These are phyloP conservation scores for Hipparchia sbordonii DNA, from an alignment of 2,888 invertebrate species.

Conservation along the genomic window DNA sequence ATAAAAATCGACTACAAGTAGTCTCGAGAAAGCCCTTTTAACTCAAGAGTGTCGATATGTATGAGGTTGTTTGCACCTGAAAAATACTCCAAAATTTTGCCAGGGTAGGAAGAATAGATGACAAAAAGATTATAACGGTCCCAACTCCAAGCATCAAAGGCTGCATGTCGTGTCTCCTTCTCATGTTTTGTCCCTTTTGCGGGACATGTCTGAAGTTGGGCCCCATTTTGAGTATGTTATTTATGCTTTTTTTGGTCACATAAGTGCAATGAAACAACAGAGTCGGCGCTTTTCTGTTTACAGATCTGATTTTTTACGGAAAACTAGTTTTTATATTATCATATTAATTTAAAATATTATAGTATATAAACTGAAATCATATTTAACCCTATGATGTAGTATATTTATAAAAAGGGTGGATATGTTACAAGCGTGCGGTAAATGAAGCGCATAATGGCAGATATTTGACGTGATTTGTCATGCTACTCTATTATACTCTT, in stretches of 20 bases:
- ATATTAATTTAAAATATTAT: too few relatives aligned
- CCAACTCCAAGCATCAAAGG: conserved; percentile 38
- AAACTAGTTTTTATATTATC: background rate
- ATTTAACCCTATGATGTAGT: too few relatives aligned
- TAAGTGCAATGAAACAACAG: conserved; percentile 29
- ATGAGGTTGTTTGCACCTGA: conserved; percentile 38
- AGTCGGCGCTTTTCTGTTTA: background rate
- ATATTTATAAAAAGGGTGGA: too few relatives aligned
- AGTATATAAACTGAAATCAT: too few relatives aligned
- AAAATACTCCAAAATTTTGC: conserved; percentile 37
- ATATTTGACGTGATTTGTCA: too few relatives aligned
- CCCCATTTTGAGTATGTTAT: conserved; percentile 38
- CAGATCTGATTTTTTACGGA: background rate
- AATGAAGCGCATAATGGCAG: too few relatives aligned
- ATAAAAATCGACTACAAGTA: background rate
- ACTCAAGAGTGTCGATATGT: conserved; percentile 29
- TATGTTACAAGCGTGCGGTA: too few relatives aligned
- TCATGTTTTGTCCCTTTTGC: conserved; percentile 39
- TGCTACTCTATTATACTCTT: too few relatives aligned
- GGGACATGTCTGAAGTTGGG: conserved; percentile 41
- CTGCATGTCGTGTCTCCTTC: conserved; percentile 32
- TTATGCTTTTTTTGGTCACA: conserved; percentile 33
- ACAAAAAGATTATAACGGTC: conserved; percentile 42
- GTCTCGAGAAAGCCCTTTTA: conserved; percentile 32
- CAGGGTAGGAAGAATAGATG: conserved; percentile 38